phyloP scores from a whole-genome alignment of 2,113 vertebrate genomes.

The Petaurus breviceps region DNA sequence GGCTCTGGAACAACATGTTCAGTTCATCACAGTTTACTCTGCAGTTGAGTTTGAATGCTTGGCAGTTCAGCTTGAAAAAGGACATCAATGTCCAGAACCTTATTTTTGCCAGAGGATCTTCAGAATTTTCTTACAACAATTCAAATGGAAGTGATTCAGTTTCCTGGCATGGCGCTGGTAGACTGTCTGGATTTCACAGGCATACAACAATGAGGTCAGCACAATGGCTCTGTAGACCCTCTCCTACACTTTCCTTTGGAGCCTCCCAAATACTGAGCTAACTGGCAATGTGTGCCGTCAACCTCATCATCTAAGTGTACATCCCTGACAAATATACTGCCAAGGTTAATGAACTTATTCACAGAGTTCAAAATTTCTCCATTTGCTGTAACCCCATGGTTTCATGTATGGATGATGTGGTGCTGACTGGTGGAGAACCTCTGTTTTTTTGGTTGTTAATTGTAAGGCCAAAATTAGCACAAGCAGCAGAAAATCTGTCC shows the following conservation, averaged over 20 bases:
- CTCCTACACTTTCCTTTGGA: not conserved
- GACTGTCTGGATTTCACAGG: not conserved
- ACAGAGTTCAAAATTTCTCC: not conserved
- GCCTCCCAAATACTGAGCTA: not conserved
- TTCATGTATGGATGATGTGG: not conserved
- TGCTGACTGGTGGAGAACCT: not conserved
- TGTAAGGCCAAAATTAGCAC: not conserved
- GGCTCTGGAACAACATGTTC: too few species aligned
- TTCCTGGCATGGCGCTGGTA: not conserved
- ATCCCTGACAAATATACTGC: too few species aligned
- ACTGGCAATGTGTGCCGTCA: not conserved
- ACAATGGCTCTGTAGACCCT: not conserved
- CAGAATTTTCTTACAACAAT: not conserved
- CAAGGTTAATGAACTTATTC: not conserved
- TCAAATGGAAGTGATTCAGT: not conserved
- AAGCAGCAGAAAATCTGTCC: not conserved
- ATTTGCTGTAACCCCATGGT: not conserved
- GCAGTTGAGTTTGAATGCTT: not conserved
- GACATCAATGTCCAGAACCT: not conserved
- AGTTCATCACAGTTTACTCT: too few species aligned
- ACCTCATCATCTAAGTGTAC: not conserved
- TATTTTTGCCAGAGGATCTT: too few species aligned
- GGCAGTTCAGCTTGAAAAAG: not conserved
- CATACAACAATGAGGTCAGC: not conserved
- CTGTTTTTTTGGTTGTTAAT: not conserved